Percentiles rank a stretch among this genome's conserved stretches.
Evolutionary conservation across 2,888 invertebrate species (phyloP).

Genomic region (Nudaria mundana): DNA sequence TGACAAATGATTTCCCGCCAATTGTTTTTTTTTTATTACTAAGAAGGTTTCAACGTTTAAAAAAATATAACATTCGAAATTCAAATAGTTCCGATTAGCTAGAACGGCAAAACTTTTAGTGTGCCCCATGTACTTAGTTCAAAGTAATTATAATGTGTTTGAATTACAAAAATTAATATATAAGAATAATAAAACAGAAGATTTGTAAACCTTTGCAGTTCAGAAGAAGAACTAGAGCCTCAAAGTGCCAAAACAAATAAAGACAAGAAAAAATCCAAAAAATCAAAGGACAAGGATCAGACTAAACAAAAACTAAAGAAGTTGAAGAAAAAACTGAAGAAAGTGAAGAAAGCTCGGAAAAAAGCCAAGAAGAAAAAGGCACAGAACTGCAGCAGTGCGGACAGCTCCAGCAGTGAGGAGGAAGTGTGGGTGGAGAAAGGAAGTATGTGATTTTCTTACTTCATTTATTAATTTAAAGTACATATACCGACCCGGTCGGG

Average conservation of each 20-base stretch:
- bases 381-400: constrained; percentile 60
- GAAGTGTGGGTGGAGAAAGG: constrained; percentile 87
- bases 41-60: too few relatives aligned
- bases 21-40: too few relatives aligned
- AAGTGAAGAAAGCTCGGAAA: constrained; percentile 77
- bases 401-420: constrained; percentile 58
- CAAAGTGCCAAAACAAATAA: constrained; percentile 53
- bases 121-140: too few relatives aligned
- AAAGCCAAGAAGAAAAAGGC: constrained; percentile 75
- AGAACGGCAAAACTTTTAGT: too few relatives aligned
- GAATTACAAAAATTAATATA: neutral
- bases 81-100: too few relatives aligned
- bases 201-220: constrained; percentile 42
- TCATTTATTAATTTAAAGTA: too few relatives aligned
- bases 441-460: constrained; percentile 56
- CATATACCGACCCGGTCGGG: too few relatives aligned
- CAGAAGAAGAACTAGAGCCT: constrained; percentile 71
- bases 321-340: constrained; percentile 74
- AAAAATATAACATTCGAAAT: too few relatives aligned
- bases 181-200: too few relatives aligned
- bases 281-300: constrained; percentile 67
- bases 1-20: too few relatives aligned
- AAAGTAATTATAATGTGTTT: neutral
- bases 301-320: constrained; percentile 81
- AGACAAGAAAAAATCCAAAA: constrained; percentile 71